Evolutionary conservation across 1,140 invertebrate genomes (phyloP).

Genomic region (Ceratina calcarata): DNA sequence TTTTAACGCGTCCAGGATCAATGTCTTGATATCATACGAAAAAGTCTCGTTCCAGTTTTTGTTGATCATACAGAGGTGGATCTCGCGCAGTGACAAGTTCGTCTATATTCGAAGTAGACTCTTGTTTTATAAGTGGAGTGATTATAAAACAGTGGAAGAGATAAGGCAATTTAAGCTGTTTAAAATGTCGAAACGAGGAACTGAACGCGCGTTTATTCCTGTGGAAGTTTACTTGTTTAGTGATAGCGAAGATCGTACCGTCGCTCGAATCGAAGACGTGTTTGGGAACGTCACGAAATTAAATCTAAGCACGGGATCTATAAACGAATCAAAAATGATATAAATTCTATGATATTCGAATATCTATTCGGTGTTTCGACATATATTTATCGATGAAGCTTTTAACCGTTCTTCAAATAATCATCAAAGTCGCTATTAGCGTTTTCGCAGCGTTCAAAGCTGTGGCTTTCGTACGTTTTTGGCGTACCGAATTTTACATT

Average conservation of each 20-base stretch:
- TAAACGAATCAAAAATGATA: conserved; percentile 39
- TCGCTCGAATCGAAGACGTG: conserved; percentile 11
- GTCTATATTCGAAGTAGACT: too few species aligned
- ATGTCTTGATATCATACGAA: neutral
- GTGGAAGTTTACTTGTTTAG: neutral
- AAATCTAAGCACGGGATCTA: neutral
- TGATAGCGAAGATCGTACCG: neutral
- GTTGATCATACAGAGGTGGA: neutral
- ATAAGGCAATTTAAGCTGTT: neutral
- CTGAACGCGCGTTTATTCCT: neutral
- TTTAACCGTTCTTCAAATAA: conserved; percentile 35
- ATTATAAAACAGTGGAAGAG: neutral
- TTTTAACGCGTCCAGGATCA: neutral
- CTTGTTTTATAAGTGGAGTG: neutral
- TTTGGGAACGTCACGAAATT: neutral
- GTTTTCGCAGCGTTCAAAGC: neutral
- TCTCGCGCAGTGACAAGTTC: neutral
- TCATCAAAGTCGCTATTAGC: conserved; percentile 23
- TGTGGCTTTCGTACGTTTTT: conserved; percentile 18
- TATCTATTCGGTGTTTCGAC: conserved; percentile 35
- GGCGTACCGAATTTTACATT: conserved; percentile 7
- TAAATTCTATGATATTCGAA: conserved; percentile 32
- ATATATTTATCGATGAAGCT: conserved; percentile 42
- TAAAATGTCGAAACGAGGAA: neutral
- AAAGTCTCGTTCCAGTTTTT: neutral